Base-by-base conservation (phyloP, 2,888 invertebrate genomes). In the Acleris holmiana region DNA sequence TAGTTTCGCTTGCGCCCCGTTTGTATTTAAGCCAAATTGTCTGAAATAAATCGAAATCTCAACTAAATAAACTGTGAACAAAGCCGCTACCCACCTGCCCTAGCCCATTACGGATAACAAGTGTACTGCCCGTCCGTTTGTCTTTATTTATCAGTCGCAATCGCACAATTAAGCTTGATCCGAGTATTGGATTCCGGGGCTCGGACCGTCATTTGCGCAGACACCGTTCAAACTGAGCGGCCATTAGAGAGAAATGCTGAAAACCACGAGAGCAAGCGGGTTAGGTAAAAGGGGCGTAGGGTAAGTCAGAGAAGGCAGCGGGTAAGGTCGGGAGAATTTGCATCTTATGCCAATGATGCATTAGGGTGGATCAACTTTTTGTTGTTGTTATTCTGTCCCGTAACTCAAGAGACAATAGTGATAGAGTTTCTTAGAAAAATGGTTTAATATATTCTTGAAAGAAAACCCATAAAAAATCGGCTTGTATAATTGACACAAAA, bases 81-180 rank as follows among this genome's bases (percentile, higher is more conserved):
- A 61, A 54, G 17, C 44, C 44, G 23, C 17, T 7, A 44, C 10
- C 25, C 48, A 40, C 55, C 49, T 49, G 61, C 46, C 41, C 48
- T 49, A 41, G 62, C 68, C 72, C 69, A 73, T 75, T 73, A 72
- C 21, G 66, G 67, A 61, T 69, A 71, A 73, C 76, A 71, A 72
- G 69, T 68, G 73, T 69, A 57, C 66, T 46, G 62, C 68, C 69
- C 62, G 69, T 69, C 76, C 21, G 61, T 64, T 23, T 69, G 73
- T 74, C 77, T 71, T 76, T 78, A 76, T 78, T 77, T 75, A 75
- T 76, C 76, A 71, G 73, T 74, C 71, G 70, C 61, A 66, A 68
- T 68, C 64, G 69, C 69, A 71, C 74, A 76, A 73, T 76, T 75
- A 75, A 71, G 71, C 44, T 15, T 47, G 51, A 44, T 44, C 53